Evolutionary conservation across 2,113 vertebrate genomes (phyloP), one percentile per base, ranked within the genome.

Genomic region (Triplophysa siluroides): DNA sequence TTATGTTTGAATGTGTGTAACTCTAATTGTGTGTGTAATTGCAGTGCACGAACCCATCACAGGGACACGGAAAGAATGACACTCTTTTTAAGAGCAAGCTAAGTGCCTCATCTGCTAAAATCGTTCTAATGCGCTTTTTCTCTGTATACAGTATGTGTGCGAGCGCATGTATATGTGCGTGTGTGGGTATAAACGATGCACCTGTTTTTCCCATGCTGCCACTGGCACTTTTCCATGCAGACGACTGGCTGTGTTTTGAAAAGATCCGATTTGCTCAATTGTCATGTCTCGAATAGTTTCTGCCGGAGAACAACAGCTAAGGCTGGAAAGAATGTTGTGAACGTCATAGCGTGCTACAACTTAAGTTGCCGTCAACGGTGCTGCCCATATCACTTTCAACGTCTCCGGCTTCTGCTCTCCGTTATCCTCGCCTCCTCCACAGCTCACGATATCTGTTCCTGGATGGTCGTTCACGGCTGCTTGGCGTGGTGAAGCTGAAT

Each of bases 11-110:
- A 63, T 81, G 75, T 78, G 75, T 75, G 56, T 69, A 56, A 58
- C 70, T 75, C 75, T 81, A 84, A 84, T 84, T 84, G 80, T 82
- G 70, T 79, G 75, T 84, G 83, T 84, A 82, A 84, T 84, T 84
- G 80, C 80, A 79, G 83, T 60, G 76, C 60, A 41, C 43, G 62
- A 78, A 78, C 70, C 76, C 76, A 66, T 84, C 76, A 81, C 76
- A 70, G 65, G 60, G 58, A 78, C 58, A 79, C 65, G 65, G 41
- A 81, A 61, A 84, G 80, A 84, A 66, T 84, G 79, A 81, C 80
- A 76, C 66, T 84, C 76, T 21, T 73, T 84, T 84, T 82, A 84
- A 82, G 83, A 84, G 83, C 61, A 71, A 84, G 71, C 64, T 79
- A 84, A 84, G 80, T 79, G 66, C 80, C 61, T 84, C 80, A 71